A percentile compares a stretch with the other conserved stretches of the same genome.
These are phyloP conservation scores for Oscheius sp. DNA, from an alignment of 2,888 invertebrate genomes.

Conservation along the genomic window DNA sequence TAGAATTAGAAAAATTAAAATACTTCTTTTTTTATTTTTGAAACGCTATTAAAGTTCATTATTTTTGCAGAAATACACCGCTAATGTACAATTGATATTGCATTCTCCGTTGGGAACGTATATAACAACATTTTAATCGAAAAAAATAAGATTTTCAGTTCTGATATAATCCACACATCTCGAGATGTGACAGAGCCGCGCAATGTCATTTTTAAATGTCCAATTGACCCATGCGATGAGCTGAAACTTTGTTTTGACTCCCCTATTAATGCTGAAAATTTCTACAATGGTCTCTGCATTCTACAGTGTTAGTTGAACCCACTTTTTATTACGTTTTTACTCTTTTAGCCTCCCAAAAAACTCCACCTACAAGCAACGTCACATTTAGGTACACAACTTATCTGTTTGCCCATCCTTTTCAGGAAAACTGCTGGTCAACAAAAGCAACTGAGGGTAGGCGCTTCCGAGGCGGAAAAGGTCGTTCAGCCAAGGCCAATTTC, in stretches of 20 bases:
- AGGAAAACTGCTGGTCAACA: background rate
- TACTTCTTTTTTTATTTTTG: no score
- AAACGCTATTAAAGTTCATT: no score
- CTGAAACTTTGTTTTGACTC: slow-evolving; percentile 5
- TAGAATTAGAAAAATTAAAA: no score
- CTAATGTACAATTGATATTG: no score
- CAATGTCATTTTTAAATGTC: slow-evolving; percentile 1
- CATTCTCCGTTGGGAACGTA: no score
- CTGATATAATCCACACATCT: background rate
- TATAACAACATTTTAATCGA: no score
- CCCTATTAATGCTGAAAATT: background rate
- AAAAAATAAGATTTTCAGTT: no score
- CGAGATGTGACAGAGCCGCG: background rate
- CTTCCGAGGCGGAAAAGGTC: background rate
- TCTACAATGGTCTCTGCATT: background rate
- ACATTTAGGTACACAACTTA: no score
- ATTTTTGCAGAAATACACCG: no score
- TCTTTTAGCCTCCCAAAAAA: background rate
- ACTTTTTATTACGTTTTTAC: background rate
- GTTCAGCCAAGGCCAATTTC: slow-evolving; percentile 8
- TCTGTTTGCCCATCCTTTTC: background rate
- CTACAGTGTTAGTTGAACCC: background rate
- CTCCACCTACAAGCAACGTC: background rate
- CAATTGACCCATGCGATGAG: slow-evolving; percentile 7
- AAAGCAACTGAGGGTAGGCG: no score